Conservation (phyloP, 2,113 vertebrate species). For the Thalassarche chlororhynchos region DNA sequence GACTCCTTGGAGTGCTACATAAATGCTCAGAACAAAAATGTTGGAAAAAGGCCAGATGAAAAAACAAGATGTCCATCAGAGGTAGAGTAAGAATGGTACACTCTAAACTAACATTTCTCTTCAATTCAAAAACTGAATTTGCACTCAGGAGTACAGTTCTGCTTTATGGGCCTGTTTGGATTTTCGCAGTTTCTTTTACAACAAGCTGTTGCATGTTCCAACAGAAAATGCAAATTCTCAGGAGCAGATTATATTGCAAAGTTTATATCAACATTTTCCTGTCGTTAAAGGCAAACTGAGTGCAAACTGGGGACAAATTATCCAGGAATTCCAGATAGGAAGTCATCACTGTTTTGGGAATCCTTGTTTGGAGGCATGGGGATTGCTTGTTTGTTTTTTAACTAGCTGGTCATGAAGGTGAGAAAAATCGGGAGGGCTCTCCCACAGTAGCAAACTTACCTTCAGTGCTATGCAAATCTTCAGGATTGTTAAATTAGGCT, state of each 20-base stretch:
- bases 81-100: neutral
- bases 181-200: neutral
- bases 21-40: slow-evolving; percentile 6
- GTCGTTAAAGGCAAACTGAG: neutral
- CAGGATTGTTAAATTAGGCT: neutral
- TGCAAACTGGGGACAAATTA: neutral
- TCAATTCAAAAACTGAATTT: neutral
- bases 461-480: neutral
- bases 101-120: neutral
- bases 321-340: neutral
- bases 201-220: neutral
- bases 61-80: neutral
- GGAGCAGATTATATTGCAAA: neutral
- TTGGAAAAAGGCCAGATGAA: neutral
- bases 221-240: neutral
- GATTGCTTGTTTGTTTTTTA: neutral
- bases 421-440: neutral
- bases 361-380: neutral
- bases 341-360: neutral
- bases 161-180: neutral
- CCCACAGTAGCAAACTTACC: neutral
- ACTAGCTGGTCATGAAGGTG: neutral
- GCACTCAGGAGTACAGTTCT: neutral
- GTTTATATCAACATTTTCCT: neutral
- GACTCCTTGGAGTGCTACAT: neutral